Evolutionary conservation across 2,888 invertebrate genomes (phyloP).

Genomic region (Belgica antarctica): DNA sequence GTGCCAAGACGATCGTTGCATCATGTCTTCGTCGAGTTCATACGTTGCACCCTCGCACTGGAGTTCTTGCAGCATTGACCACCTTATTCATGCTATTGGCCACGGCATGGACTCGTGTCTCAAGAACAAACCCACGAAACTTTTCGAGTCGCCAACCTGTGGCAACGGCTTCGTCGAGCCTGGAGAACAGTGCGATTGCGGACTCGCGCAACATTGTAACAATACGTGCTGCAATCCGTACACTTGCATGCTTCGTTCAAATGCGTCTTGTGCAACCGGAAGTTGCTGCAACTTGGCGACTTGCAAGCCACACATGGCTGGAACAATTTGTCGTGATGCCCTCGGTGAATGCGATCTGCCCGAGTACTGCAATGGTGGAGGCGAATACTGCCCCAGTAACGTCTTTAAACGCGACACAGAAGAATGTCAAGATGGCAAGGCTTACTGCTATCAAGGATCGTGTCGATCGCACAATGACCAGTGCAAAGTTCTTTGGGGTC

Average conservation of each 20-base stretch:
- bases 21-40: constrained; percentile 95
- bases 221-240: constrained; percentile 81
- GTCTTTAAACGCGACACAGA: constrained; percentile 87
- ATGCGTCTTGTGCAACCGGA: constrained; percentile 93
- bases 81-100: constrained; percentile 84
- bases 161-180: constrained; percentile 96
- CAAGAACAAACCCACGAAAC: constrained; percentile 78
- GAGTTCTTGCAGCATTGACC: constrained; percentile 93
- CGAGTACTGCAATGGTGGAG: constrained; percentile 91
- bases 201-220: constrained; percentile 71
- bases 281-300: constrained; percentile 86
- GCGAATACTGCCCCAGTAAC: constrained; percentile 89
- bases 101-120: constrained; percentile 96
- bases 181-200: constrained; percentile 95
- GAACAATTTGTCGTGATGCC: constrained; percentile 76
- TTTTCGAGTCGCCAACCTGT: constrained; percentile 84
- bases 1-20: constrained; percentile 86
- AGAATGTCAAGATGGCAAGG: constrained; percentile 70
- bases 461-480: constrained; percentile 88
- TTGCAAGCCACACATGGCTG: constrained; percentile 53
- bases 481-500: constrained; percentile 91
- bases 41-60: constrained; percentile 81
- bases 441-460: constrained; percentile 86
- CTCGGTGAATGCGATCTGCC: constrained; percentile 92
- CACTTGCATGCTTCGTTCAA: constrained; percentile 79